Base-by-base conservation (phyloP, 2,113 vertebrate genomes). In the Megaptera novaeangliae region DNA sequence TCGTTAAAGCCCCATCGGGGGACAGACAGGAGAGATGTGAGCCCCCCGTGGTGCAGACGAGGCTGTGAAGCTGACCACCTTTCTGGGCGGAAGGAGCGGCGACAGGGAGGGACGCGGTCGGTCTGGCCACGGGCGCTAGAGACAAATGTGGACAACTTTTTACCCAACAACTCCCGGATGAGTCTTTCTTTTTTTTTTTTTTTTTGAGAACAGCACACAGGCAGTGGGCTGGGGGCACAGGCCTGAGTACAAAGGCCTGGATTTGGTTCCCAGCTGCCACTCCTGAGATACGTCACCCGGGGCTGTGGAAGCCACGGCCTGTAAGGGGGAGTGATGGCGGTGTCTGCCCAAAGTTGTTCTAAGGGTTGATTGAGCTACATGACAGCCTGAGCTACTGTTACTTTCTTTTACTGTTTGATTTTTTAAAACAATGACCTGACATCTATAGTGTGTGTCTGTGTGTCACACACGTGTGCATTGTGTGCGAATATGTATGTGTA, bases 401-500 rank as follows among this genome's bases (percentile, higher is more conserved):
- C 12, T 21, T 57, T 64, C 7, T 49, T 57, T 75, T 14, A 44
- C 13, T 68, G 25, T 18, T 46, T 75, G 64, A 64, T 20, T 72
- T 75, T 80, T 69, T 44, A 49, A 71, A 34, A 11, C 41, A 31
- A 23, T 29, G 27, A 49, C 21, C 25, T 4, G 8, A 84, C 23
- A 46, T 72, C 44, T 57, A 49, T 36, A 29, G 63, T n/a, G 21
- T 8, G 1, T 41, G 17, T 27, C 7, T 17, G 21, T 21, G 12
- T 11, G 46, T 49, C 46, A 49, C 49, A 49, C 49, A 14, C 36
- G 63, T 78, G 4, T 64, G 8, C 13, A 49, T 13, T 36, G 6
- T 17, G 0, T 20, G 14, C 29, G 27, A n/a, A 3, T 6, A 1
- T 23, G 11, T 41, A 1, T 7, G 11, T 49, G 23, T 39, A 11